A percentile compares a stretch with the other conserved stretches of the same genome.
Conservation (phyloP, 35 echinoderm and acorn worm genomes). For the Patiria miniata region DNA sequence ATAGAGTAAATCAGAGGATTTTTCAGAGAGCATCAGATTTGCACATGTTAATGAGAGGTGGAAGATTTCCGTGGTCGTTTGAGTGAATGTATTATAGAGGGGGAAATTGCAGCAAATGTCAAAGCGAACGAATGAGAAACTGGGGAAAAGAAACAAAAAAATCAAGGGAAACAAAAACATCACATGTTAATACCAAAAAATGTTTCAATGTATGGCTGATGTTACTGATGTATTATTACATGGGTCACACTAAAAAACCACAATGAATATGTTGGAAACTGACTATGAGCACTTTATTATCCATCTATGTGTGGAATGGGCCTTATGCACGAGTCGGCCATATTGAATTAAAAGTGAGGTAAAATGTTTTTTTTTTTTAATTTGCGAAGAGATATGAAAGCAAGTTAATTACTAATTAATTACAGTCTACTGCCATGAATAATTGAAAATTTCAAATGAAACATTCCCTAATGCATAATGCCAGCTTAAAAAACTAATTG, state of each 20-base stretch:
- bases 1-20: not conserved
- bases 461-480: no score
- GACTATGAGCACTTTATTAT: not conserved
- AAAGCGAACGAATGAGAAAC: constrained; percentile 18
- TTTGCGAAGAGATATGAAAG: no score
- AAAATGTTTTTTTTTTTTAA: no score
- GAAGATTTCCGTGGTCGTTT: not conserved
- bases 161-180: not conserved
- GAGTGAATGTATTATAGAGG: not conserved
- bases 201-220: not conserved
- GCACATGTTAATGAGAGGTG: not conserved
- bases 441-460: no score
- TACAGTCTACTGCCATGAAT: no score
- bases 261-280: not conserved
- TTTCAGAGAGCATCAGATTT: not conserved
- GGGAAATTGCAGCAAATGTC: not conserved
- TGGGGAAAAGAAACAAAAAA: not conserved
- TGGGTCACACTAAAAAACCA: not conserved
- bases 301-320: not conserved
- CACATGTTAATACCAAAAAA: not conserved
- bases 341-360: no score
- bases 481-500: no score
- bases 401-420: no score
- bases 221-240: not conserved
- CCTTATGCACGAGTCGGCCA: no score